These are phyloP conservation scores for Saccostrea cuccullata DNA, from an alignment of 1,140 invertebrate species.

Conservation along the genomic window DNA sequence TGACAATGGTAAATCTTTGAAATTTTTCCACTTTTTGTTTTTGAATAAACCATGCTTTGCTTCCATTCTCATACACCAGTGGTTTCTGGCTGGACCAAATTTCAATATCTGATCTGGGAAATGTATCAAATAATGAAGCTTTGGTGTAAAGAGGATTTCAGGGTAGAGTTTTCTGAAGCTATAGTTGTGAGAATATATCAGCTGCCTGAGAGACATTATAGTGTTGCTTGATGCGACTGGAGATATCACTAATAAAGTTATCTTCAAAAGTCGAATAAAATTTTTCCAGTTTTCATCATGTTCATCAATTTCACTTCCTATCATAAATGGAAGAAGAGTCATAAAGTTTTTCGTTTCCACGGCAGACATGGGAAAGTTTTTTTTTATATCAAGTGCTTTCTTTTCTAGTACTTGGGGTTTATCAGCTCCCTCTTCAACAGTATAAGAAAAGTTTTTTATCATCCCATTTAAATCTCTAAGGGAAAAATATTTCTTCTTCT, in stretches of 20 bases:
- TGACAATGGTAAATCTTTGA: constrained; percentile 28
- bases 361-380: constrained; percentile 24
- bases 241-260: constrained; percentile 31
- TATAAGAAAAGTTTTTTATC: too few relatives aligned
- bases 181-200: constrained; percentile 30
- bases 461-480: too few relatives aligned
- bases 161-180: constrained; percentile 27
- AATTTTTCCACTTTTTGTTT: constrained; percentile 44
- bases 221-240: constrained; percentile 34
- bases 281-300: constrained; percentile 22
- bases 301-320: constrained; percentile 17
- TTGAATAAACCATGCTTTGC: constrained; percentile 40
- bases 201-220: not conserved
- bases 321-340: constrained; percentile 39
- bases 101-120: constrained; percentile 20
- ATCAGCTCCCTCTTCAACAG: too few relatives aligned
- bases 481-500: too few relatives aligned
- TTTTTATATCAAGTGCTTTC: constrained; percentile 25
- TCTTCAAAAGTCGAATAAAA: too few relatives aligned
- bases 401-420: constrained; percentile 37
- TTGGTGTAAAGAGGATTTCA: constrained; percentile 21
- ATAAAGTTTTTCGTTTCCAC: constrained; percentile 23
- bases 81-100: constrained; percentile 40
- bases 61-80: not conserved
- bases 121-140: constrained; percentile 37